phyloP scores from a whole-genome alignment of 2,888 invertebrate species.

The Ectobius pallidus region DNA sequence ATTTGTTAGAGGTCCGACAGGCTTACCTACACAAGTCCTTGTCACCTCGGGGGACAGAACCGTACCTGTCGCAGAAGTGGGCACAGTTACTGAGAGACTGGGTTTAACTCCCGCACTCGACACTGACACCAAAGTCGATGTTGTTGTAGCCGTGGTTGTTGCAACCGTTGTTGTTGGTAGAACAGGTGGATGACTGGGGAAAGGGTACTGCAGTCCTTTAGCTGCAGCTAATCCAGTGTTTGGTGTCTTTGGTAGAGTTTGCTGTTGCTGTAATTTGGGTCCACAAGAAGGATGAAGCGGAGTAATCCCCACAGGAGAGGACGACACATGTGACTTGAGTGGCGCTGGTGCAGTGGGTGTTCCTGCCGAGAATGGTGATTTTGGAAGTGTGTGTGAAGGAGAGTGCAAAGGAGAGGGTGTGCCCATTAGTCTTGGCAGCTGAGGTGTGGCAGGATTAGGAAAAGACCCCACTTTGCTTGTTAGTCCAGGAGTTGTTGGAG shows the following conservation, averaged over 20 bases:
- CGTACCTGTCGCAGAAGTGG: constrained; percentile 42
- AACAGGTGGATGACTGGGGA: constrained; percentile 76
- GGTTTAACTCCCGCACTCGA: constrained; percentile 33
- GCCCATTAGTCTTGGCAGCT: constrained; percentile 33
- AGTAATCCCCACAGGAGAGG: constrained; percentile 35
- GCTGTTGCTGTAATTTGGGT: constrained; percentile 22
- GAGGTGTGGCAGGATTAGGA: constrained; percentile 32
- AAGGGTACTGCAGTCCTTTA: constrained; percentile 75
- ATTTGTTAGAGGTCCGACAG: constrained; percentile 20
- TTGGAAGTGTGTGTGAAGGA: constrained; percentile 37
- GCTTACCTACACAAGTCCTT: constrained; percentile 36
- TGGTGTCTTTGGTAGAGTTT: constrained; percentile 36
- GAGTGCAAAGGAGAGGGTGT: constrained; percentile 40
- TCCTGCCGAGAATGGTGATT: constrained; percentile 43
- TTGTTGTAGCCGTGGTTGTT: constrained; percentile 46
- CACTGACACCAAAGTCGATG: constrained; percentile 33
- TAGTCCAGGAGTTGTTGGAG: constrained; percentile 34
- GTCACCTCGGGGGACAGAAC: constrained; percentile 30
- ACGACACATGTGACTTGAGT: constrained; percentile 31
- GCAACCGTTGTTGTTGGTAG: constrained; percentile 50
- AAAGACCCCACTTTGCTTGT: constrained; percentile 32
- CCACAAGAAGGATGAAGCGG: constrained; percentile 33
- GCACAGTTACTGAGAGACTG: constrained; percentile 32
- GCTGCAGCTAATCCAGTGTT: constrained; percentile 46
- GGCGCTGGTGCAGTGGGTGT: constrained; percentile 38